Conservation (phyloP, 2,797 vertebrate genomes). For the Hybognathus amarus region DNA sequence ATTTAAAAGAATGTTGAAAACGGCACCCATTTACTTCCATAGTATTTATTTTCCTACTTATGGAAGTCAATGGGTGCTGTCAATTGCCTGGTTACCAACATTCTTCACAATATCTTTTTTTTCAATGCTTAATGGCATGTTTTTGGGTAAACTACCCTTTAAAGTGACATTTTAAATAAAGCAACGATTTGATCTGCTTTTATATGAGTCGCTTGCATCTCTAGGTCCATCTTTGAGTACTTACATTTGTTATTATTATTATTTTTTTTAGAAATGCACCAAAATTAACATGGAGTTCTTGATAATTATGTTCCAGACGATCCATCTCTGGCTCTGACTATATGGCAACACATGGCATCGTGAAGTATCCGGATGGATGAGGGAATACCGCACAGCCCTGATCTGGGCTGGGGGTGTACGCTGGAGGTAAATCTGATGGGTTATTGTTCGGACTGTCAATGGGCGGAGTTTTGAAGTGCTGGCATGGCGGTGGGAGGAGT, state of each 20-base stretch:
- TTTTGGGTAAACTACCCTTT: too few species aligned
- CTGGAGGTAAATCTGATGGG: slow-evolving; percentile 37
- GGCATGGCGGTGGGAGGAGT: slow-evolving; percentile 17
- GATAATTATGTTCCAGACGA: slow-evolving; percentile 21
- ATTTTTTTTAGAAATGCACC: neutral
- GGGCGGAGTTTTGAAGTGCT: neutral
- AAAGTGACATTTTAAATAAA: neutral
- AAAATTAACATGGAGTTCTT: neutral
- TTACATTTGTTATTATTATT: too few species aligned
- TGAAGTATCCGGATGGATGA: slow-evolving; percentile 70
- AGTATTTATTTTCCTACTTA: too few species aligned
- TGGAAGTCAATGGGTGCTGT: too few species aligned
- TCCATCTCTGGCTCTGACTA: neutral
- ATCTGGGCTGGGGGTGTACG: slow-evolving; percentile 48
- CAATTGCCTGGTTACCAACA: too few species aligned
- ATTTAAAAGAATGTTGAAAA: too few species aligned
- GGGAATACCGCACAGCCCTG: slow-evolving; percentile 50
- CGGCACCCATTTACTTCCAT: too few species aligned
- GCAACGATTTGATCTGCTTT: neutral
- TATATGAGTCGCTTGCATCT: too few species aligned
- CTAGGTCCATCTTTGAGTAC: neutral
- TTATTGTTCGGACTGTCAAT: neutral
- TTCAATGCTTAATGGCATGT: too few species aligned
- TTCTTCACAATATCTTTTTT: too few species aligned
- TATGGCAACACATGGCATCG: slow-evolving; percentile 59